Evolutionary conservation across 2,113 vertebrate genomes (phyloP), one percentile per base, ranked within the genome.

Genomic region (Phrynosoma platyrhinos): DNA sequence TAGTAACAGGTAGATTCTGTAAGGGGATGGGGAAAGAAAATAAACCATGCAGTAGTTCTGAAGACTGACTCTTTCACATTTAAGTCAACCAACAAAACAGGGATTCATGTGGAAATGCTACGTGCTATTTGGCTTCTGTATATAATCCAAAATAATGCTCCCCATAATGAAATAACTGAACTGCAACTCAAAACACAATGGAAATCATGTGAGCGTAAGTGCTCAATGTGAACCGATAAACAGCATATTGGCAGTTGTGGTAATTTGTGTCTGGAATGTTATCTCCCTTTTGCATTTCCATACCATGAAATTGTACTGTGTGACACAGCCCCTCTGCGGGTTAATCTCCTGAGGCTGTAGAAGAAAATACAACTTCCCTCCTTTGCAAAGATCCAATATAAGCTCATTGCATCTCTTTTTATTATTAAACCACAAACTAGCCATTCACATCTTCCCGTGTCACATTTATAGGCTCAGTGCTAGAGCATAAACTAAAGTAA

Each of bases 191-290:
- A 89, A 94, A 9, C 27, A 88, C 72, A 30, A 71, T 86, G 74
- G 25, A 92, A 94, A 91, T 89, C 92, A 83, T 92, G 90, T 42
- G 84, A 68, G 94, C 87, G 87, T 94, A 86, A 89, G 75, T 93
- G 82, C 79, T 92, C 93, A 90, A 84, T 92, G 87, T 94, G 93
- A 90, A 87, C 79, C 79, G 92, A 69, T 82, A 90, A 93, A 90
- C 89, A 87, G 90, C 88, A 80, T 87, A 90, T 86, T 91, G 86
- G 94, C 94, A 95, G 93, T 84, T 93, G 90, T 83, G 84, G 91
- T 92, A 94, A 95, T 95, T 95, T 8, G 42, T 94, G 95, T 93
- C 91, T 91, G 87, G 88, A 94, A 89, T 92, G 95, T 95, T 94
- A 94, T 95, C 92, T 94, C 90, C 90, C 88, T 93, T 93, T 96